phyloP scores from a whole-genome alignment of 2,888 invertebrate species.

The Trachelus troglodyta region DNA sequence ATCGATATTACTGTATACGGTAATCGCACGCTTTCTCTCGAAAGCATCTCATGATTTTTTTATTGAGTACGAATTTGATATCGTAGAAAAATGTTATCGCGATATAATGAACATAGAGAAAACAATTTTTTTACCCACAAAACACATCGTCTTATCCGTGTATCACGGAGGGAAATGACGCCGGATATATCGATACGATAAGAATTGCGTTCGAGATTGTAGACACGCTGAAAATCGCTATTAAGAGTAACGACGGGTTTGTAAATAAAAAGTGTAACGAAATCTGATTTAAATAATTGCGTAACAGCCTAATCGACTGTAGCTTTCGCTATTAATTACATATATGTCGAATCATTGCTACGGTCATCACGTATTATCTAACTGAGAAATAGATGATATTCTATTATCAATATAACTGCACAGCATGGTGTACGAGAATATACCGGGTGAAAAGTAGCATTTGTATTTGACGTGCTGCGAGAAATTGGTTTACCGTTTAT shows the following conservation, averaged over 20 bases:
- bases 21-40: not conserved
- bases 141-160: not conserved
- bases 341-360: no score
- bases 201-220: not conserved
- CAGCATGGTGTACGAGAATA: no score
- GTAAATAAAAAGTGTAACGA: no score
- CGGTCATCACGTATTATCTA: no score
- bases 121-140: not conserved
- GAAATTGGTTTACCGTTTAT: no score
- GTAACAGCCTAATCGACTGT: no score
- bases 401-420: no score
- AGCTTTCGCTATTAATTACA: no score
- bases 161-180: not conserved
- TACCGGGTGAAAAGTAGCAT: no score
- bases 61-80: not conserved
- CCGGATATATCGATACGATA: not conserved
- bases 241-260: not conserved
- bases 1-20: not conserved
- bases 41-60: not conserved
- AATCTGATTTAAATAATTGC: no score
- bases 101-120: not conserved
- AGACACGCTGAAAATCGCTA: not conserved
- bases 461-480: no score
- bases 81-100: not conserved
- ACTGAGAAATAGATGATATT: no score